phyloP scores from a whole-genome alignment of 2,797 vertebrate species.

The Sebastes miniatus region DNA sequence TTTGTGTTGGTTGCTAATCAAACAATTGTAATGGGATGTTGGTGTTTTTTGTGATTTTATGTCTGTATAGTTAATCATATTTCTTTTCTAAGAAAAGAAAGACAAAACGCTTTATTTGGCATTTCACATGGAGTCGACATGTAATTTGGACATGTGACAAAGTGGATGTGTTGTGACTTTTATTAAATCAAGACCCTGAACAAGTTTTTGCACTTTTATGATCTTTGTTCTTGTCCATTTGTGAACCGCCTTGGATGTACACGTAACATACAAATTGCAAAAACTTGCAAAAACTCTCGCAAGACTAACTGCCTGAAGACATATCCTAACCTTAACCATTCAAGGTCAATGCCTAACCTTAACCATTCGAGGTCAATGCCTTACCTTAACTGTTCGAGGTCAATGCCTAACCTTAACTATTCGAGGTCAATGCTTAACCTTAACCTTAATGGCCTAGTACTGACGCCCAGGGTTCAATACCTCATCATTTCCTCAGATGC shows the following conservation, averaged over 20 bases:
- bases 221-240: background rate
- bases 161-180: background rate
- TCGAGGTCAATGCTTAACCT: no score
- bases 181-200: background rate
- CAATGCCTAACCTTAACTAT: no score
- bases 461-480: no score
- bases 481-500: no score
- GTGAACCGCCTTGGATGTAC: background rate
- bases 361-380: no score
- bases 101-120: background rate
- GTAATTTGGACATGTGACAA: background rate
- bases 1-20: slow-evolving; percentile 56
- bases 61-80: background rate
- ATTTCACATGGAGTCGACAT: background rate
- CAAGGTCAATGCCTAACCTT: no score
- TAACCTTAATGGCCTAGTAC: no score
- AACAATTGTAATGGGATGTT: slow-evolving; percentile 1
- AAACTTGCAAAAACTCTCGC: no score
- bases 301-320: no score
- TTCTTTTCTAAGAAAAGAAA: background rate
- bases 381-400: no score
- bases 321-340: no score
- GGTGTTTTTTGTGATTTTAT: slow-evolving; percentile 11
- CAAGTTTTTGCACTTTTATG: background rate
- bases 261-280: background rate